These are phyloP conservation scores for Calliopum simillimum DNA, from an alignment of 2,888 invertebrate genomes.

Conservation along the genomic window DNA sequence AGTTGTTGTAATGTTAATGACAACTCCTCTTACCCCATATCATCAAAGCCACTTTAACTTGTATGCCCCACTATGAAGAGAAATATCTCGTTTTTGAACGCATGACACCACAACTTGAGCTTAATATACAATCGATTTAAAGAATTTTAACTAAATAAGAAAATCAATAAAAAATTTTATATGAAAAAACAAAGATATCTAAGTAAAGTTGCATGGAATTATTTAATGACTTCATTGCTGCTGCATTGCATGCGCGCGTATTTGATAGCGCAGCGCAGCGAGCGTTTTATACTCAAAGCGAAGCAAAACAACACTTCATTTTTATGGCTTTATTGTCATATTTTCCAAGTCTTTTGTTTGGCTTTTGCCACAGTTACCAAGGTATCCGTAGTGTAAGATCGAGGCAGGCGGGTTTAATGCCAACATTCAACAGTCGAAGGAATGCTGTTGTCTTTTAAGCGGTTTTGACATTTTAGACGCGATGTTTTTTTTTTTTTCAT, in stretches of 20 bases:
- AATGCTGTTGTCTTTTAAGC: conserved; percentile 13
- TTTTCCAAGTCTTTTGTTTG: conserved; percentile 3
- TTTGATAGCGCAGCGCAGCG: too few species aligned
- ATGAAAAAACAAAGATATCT: too few species aligned
- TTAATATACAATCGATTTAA: not conserved
- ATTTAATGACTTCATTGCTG: conserved; percentile 34
- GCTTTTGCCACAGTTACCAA: not conserved
- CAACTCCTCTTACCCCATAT: too few species aligned
- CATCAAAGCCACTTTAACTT: too few species aligned
- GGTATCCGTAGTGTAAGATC: too few species aligned
- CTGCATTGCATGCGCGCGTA: too few species aligned
- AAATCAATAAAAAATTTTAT: not conserved
- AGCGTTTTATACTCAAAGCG: not conserved
- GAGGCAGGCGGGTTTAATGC: conserved; percentile 19
- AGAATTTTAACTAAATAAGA: not conserved
- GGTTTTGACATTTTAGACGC: conserved; percentile 22
- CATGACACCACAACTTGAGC: not conserved
- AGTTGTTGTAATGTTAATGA: too few species aligned
- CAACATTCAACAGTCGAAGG: conserved; percentile 2
- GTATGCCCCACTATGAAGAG: not conserved
- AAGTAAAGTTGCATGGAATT: conserved; percentile 1
- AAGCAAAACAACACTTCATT: not conserved
- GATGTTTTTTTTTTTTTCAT: not conserved
- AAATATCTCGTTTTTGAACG: not conserved
- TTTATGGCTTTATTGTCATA: conserved; percentile 7